Conservation (phyloP, 2,888 invertebrate genomes). For the Drosophila gaucha region DNA sequence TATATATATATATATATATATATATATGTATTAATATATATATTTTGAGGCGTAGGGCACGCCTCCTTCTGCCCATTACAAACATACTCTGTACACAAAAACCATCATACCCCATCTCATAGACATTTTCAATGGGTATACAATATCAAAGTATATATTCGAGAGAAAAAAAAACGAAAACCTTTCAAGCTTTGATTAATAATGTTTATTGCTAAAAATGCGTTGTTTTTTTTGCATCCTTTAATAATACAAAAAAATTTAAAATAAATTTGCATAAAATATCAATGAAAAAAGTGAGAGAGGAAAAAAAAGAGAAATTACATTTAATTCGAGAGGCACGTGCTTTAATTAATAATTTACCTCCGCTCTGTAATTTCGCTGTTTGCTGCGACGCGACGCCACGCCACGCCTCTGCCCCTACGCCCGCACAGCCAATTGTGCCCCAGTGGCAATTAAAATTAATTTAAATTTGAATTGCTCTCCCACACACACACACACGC, state of each 20-base stretch:
- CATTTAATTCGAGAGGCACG: conserved; percentile 2
- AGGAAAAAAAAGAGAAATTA: background rate
- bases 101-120: background rate
- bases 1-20: too few relatives aligned
- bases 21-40: too few relatives aligned
- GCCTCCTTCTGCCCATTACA: too few relatives aligned
- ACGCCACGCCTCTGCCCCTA: conserved; percentile 21
- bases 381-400: too few relatives aligned
- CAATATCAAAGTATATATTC: too few relatives aligned
- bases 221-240: background rate
- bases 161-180: conserved; percentile 1
- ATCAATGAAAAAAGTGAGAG: too few relatives aligned
- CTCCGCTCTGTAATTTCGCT: conserved; percentile 8
- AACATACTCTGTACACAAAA: too few relatives aligned
- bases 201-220: conserved; percentile 1
- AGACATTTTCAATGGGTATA: background rate
- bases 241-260: background rate
- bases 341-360: conserved; percentile 49
- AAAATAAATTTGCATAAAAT: conserved; percentile 13
- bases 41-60: too few relatives aligned
- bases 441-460: conserved; percentile 76
- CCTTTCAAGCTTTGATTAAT: conserved; percentile 2
- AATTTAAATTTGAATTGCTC: conserved; percentile 74
- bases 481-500: conserved; percentile 14
- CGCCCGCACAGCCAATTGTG: background rate